Conservation (phyloP, 2,888 invertebrate species). For the Noctua fimbriata region DNA sequence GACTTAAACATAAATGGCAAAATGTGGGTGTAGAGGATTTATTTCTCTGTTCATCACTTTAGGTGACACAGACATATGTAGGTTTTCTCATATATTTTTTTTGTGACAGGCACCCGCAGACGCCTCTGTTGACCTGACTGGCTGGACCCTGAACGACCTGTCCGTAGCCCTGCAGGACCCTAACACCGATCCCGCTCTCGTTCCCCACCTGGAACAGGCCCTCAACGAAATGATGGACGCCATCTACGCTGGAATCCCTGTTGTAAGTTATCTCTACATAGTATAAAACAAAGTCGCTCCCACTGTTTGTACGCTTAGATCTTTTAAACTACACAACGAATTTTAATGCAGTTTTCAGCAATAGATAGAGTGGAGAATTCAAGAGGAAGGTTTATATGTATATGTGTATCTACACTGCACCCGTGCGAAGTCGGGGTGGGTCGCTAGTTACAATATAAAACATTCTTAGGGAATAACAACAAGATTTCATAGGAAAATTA, state of each 20-base stretch:
- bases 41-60: background rate
- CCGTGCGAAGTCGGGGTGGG: too few species aligned
- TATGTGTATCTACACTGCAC: too few species aligned
- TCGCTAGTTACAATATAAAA: background rate
- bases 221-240: conserved; percentile 76
- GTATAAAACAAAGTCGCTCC: too few species aligned
- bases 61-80: too few species aligned
- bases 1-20: too few species aligned
- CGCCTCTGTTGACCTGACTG: conserved; percentile 71
- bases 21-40: too few species aligned
- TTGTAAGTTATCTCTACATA: conserved; percentile 73
- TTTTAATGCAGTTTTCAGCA: too few species aligned
- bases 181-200: conserved; percentile 70
- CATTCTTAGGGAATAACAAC: background rate
- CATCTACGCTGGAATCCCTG: conserved; percentile 70
- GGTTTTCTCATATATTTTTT: background rate
- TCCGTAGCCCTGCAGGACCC: conserved; percentile 75
- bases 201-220: conserved; percentile 76
- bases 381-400: too few species aligned
- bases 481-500: background rate
- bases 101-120: conserved; percentile 61
- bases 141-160: conserved; percentile 75
- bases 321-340: too few species aligned
- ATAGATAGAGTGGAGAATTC: too few species aligned
- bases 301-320: too few species aligned